phyloP scores from a whole-genome alignment of 2,888 invertebrate species.

The Diarsia mendica region DNA sequence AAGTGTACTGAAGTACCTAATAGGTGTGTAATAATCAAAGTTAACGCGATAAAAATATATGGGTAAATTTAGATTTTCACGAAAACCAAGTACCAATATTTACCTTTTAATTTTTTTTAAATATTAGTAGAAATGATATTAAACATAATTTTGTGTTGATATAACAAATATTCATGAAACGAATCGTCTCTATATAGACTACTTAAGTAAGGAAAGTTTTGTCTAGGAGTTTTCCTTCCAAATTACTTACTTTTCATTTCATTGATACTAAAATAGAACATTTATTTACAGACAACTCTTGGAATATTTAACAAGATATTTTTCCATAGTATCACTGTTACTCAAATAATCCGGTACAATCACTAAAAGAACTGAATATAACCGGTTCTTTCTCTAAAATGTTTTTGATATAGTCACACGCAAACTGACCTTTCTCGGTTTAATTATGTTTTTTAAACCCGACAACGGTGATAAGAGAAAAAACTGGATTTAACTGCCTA shows the following conservation, averaged over 20 bases:
- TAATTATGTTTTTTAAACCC: slow-evolving; percentile 8
- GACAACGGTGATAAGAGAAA: slow-evolving; percentile 3
- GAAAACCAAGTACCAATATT: too few species aligned
- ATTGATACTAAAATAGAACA: neutral
- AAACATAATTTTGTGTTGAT: too few species aligned
- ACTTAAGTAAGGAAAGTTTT: neutral
- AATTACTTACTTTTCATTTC: neutral
- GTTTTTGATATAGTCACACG: neutral
- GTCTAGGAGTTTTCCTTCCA: neutral
- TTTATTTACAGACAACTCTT: neutral
- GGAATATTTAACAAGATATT: neutral
- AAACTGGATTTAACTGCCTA: slow-evolving; percentile 11
- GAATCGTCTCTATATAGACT: too few species aligned
- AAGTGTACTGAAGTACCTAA: too few species aligned
- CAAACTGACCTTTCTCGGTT: slow-evolving; percentile 9
- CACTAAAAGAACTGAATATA: slow-evolving; percentile 2
- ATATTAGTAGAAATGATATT: too few species aligned
- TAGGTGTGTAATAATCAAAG: too few species aligned
- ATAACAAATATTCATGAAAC: too few species aligned
- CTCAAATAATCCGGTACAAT: neutral
- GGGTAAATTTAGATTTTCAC: too few species aligned
- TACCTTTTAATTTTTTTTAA: too few species aligned
- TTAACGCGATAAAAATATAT: too few species aligned
- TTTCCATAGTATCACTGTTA: neutral
- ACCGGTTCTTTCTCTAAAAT: slow-evolving; percentile 1